Percentiles rank a stretch among this genome's conserved stretches.
Evolutionary conservation across 2,888 invertebrate species (phyloP).

Genomic region (Lutraria lutraria): DNA sequence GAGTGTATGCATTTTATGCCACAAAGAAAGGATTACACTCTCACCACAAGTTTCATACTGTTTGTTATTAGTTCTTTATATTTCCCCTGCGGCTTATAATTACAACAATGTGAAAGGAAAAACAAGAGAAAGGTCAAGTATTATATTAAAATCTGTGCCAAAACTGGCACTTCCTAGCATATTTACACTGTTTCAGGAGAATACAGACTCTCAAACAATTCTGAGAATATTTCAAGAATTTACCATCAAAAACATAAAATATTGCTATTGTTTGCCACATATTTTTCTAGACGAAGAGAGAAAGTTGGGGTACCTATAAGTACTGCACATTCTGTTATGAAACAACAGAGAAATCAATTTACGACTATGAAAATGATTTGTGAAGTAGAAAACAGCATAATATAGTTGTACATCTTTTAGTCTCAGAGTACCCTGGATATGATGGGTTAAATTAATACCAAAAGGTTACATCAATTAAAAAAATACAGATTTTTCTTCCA

Average conservation of each 20-base stretch:
- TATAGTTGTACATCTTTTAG: neutral
- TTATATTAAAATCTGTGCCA: slow-evolving; percentile 30
- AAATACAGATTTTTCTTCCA: too few relatives aligned
- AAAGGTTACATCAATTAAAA: too few relatives aligned
- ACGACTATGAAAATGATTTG: neutral
- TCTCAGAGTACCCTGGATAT: neutral
- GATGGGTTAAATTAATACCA: too few relatives aligned
- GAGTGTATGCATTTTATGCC: neutral
- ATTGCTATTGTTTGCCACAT: slow-evolving; percentile 38
- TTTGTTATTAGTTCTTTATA: neutral
- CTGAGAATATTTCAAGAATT: slow-evolving; percentile 60
- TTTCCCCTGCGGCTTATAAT: neutral
- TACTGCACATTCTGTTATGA: slow-evolving; percentile 8
- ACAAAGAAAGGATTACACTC: neutral
- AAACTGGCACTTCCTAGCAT: slow-evolving; percentile 43
- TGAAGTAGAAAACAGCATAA: slow-evolving; percentile 11
- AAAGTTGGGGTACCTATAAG: slow-evolving; percentile 17
- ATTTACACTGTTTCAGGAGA: slow-evolving; percentile 31
- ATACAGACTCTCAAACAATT: slow-evolving; percentile 42
- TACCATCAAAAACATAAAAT: slow-evolving; percentile 38
- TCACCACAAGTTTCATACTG: neutral
- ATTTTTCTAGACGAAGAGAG: slow-evolving; percentile 27
- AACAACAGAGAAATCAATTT: neutral
- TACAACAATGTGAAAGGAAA: slow-evolving; percentile 26
- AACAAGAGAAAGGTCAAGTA: slow-evolving; percentile 35